Conservation (phyloP, 2,113 vertebrate species). For the Cheilinus undulatus region DNA sequence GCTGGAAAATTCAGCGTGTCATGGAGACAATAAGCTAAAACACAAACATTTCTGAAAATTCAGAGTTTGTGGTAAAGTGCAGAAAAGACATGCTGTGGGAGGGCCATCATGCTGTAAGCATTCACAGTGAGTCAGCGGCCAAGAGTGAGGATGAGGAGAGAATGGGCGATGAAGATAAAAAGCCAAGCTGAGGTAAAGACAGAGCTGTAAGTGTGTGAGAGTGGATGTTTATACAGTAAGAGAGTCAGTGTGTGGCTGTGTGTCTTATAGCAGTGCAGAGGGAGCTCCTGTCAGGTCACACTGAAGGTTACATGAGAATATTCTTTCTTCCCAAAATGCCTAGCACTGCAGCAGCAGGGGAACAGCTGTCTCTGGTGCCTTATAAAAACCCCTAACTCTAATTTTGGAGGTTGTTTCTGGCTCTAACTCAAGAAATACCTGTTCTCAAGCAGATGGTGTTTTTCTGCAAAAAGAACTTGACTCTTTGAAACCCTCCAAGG, state of each 20-base stretch:
- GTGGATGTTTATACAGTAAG: neutral
- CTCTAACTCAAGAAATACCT: slow-evolving; percentile 1
- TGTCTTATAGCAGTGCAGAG: slow-evolving; percentile 38
- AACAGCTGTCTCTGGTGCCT: slow-evolving; percentile 21
- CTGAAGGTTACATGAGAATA: slow-evolving; percentile 69
- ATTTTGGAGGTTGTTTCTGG: neutral
- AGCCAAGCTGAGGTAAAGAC: neutral
- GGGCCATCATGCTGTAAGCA: slow-evolving; percentile 2
- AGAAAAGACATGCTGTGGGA: neutral
- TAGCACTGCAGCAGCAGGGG: slow-evolving; percentile 30
- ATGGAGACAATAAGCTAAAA: neutral
- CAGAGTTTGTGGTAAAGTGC: slow-evolving; percentile 9
- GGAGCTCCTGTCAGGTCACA: slow-evolving; percentile 47
- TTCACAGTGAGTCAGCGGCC: slow-evolving; percentile 24
- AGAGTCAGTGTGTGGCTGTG: slow-evolving; percentile 3
- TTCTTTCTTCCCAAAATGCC: slow-evolving; percentile 47
- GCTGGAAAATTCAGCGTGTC: too few species aligned
- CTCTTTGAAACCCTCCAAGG: neutral
- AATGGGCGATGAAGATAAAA: neutral
- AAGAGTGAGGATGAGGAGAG: slow-evolving; percentile 18
- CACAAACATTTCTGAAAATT: neutral
- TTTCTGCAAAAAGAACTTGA: neutral
- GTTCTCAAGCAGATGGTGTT: neutral
- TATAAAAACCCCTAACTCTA: slow-evolving; percentile 13
- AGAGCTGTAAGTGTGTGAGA: slow-evolving; percentile 23